These are phyloP conservation scores for Trinectes maculatus DNA, from an alignment of 2,113 vertebrate species.

Conservation along the genomic window DNA sequence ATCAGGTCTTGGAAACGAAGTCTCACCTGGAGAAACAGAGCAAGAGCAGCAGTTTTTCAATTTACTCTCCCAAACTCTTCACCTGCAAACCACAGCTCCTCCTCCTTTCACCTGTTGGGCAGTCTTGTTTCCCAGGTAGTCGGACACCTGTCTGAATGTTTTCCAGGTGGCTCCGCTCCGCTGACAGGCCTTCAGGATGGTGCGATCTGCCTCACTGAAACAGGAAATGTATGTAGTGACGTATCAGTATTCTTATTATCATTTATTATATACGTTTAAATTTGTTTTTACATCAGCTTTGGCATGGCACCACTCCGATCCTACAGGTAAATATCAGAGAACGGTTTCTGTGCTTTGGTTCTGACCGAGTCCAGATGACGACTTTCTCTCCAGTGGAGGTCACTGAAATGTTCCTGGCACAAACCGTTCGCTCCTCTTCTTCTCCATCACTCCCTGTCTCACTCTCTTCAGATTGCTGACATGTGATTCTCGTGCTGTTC, in stretches of 20 bases:
- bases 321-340: not conserved
- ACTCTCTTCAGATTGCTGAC: not conserved
- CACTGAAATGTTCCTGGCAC: conserved; percentile 89
- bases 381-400: conserved; percentile 87
- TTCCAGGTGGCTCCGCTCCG: conserved; percentile 85
- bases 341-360: not conserved
- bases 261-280: no score
- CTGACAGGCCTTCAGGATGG: conserved; percentile 91
- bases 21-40: conserved; percentile 80
- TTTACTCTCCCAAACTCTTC: not conserved
- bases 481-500: conserved; percentile 22
- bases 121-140: conserved; percentile 88
- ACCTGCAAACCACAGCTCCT: not conserved
- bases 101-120: conserved; percentile 81
- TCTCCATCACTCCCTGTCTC: conserved; percentile 10
- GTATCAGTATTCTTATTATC: no score
- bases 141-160: conserved; percentile 87
- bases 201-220: conserved; percentile 89
- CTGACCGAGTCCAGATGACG: conserved; percentile 92
- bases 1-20: conserved; percentile 89
- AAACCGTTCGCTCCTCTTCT: conserved; percentile 74
- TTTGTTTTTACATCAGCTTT: no score
- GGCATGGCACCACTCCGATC: no score
- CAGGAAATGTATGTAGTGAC: no score
- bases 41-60: not conserved